Evolutionary conservation across 2,797 vertebrate genomes (phyloP), one percentile per base, ranked within the genome.

Genomic region (Spinus pinus): DNA sequence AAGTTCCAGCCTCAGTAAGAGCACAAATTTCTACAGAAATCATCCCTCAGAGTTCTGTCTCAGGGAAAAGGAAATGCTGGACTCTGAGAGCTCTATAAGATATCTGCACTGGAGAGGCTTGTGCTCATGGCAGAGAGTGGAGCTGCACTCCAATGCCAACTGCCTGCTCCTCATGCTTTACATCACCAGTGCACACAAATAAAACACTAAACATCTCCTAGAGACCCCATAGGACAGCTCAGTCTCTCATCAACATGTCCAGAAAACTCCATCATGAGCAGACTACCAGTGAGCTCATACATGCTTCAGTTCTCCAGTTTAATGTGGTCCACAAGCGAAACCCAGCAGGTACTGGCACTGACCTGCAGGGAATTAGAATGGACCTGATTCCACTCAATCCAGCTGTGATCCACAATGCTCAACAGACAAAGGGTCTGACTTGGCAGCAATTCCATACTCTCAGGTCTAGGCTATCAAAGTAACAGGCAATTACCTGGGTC

Each of bases 281-380:
- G 46, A 90, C 83, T 24, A 47, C 7, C 60, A 64, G 86, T 60
- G 41, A 89, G 81, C 94, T 94, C 95, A 94, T 3, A 77, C 23
- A 51, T n/a, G 60, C 5, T 72, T 2, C 28, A 86, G 94, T 95
- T 96, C 96, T 97, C 86, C 41, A 50, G 39, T 70, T 84, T 98
- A 94, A 92, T 98, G 60, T 98, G 72, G 98, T 98, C 98, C 98
- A 98, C 95, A 97, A 98, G 98, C 98, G 97, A 98, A 98, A 84
- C 98, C 97, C 94, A 88, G 91, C 97, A 95, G 97, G 94, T 96
- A 98, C 97, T 78, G 56, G 61, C 72, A 90, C 67, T 12, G 65
- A 72, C 97, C 98, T 42, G 96, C 95, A 95, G 91, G 90, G 97
- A 21, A 98, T 97, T 97, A 98, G 97, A 81, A 97, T 98, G 98